phyloP scores from a whole-genome alignment of 2,797 vertebrate species.

The Apodemus agrarius region DNA sequence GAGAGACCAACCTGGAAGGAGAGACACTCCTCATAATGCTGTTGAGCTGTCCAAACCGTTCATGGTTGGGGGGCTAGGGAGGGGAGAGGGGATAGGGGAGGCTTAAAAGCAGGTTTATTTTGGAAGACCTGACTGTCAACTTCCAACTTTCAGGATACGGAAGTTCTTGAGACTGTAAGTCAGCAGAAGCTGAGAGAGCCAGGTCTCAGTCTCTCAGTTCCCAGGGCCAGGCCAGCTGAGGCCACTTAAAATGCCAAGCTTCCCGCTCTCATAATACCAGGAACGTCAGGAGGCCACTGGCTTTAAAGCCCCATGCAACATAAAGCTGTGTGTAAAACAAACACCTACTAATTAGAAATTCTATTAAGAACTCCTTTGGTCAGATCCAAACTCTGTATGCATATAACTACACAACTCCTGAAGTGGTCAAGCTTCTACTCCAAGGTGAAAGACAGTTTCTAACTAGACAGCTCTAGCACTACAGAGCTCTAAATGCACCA shows the following conservation, averaged over 20 bases:
- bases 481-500: slow-evolving; percentile 22
- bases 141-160: slow-evolving; percentile 82
- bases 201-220: slow-evolving; percentile 81
- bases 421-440: neutral
- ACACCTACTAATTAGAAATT: slow-evolving; percentile 84
- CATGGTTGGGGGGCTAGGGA: neutral
- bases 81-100: slow-evolving; percentile 1
- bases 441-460: neutral
- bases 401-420: slow-evolving; percentile 20
- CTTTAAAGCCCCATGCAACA: slow-evolving; percentile 84
- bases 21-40: slow-evolving; percentile 25
- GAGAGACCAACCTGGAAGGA: slow-evolving; percentile 54
- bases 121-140: slow-evolving; percentile 87
- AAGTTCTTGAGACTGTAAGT: slow-evolving; percentile 73
- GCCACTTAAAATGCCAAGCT: slow-evolving; percentile 83
- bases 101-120: slow-evolving; percentile 85
- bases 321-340: slow-evolving; percentile 80
- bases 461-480: neutral
- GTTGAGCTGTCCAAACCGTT: slow-evolving; percentile 77
- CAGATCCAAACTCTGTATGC: slow-evolving; percentile 62
- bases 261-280: slow-evolving; percentile 84
- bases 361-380: slow-evolving; percentile 85
- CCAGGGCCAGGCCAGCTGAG: slow-evolving; percentile 81
- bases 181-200: slow-evolving; percentile 72
- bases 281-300: slow-evolving; percentile 83